A percentile compares a stretch with the other conserved stretches of the same genome.
phyloP scores from a whole-genome alignment of 2,113 vertebrate genomes.

The Anthoscopus minutus region DNA sequence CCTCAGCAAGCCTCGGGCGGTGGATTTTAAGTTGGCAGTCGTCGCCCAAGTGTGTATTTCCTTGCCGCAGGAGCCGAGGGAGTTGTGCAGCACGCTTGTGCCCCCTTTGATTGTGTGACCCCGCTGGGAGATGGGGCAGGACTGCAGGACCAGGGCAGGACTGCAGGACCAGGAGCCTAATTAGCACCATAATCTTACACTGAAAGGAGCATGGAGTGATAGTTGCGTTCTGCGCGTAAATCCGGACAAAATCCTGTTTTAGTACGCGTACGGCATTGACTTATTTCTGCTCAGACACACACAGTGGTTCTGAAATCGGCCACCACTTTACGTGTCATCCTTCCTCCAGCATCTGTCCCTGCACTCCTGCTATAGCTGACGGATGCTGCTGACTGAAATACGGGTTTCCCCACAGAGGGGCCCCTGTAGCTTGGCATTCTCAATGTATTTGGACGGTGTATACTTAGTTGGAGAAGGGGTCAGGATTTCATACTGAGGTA shows the following conservation, averaged over 20 bases:
- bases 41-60: rapidly evolving
- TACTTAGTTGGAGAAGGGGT: conserved; percentile 61
- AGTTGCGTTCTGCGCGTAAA: background rate
- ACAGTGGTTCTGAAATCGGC: background rate
- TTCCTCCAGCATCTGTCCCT: background rate
- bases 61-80: background rate
- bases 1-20: background rate
- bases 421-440: conserved; percentile 58
- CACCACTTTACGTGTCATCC: background rate
- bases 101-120: rapidly evolving
- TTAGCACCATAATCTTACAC: rapidly evolving
- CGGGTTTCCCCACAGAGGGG: conserved; percentile 50
- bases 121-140: background rate
- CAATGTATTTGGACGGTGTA: conserved; percentile 43
- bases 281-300: background rate
- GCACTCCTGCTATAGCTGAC: background rate
- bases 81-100: rapidly evolving
- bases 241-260: background rate
- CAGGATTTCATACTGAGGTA: conserved; percentile 60
- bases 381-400: conserved; percentile 27
- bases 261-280: rapidly evolving
- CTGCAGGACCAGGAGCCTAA: background rate
- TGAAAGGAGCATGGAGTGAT: background rate
- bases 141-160: background rate
- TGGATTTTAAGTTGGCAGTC: rapidly evolving